phyloP scores from a whole-genome alignment of 2,113 vertebrate genomes.

The Ranitomeya imitator region DNA sequence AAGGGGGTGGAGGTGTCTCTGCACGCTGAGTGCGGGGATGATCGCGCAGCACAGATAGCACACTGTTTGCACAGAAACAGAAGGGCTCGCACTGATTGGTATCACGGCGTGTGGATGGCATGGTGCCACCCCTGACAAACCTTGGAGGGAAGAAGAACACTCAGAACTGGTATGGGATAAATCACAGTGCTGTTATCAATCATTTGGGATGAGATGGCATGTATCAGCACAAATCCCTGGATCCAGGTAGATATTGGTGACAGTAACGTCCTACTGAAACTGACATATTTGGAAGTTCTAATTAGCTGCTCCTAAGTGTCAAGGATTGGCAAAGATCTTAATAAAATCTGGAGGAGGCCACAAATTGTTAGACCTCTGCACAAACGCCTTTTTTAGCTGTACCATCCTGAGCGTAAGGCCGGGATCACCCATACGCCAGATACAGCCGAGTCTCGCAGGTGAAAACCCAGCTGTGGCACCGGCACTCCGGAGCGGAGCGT shows the following conservation, averaged over 20 bases:
- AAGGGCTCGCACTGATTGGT: constrained; percentile 32
- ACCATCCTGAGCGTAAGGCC: background rate
- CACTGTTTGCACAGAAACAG: constrained; percentile 49
- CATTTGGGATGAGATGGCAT: background rate
- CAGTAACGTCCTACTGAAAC: background rate
- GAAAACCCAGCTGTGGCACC: too few relatives aligned
- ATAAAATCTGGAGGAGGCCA: background rate
- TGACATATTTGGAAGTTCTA: background rate
- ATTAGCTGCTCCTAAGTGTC: background rate
- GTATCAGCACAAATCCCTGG: background rate
- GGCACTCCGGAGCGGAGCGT: too few relatives aligned
- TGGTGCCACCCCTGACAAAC: background rate
- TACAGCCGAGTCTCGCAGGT: too few relatives aligned
- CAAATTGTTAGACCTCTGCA: too few relatives aligned
- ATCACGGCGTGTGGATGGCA: constrained; percentile 19
- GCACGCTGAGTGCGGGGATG: constrained; percentile 6
- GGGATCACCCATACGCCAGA: too few relatives aligned
- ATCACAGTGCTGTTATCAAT: background rate
- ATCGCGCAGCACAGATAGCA: background rate
- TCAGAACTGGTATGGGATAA: background rate
- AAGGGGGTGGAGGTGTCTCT: constrained; percentile 25
- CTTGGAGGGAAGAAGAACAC: background rate
- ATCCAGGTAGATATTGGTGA: background rate
- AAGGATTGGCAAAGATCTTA: background rate
- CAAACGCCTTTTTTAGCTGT: background rate